Conservation (phyloP, 1,140 invertebrate species). For the Atta colombica region DNA sequence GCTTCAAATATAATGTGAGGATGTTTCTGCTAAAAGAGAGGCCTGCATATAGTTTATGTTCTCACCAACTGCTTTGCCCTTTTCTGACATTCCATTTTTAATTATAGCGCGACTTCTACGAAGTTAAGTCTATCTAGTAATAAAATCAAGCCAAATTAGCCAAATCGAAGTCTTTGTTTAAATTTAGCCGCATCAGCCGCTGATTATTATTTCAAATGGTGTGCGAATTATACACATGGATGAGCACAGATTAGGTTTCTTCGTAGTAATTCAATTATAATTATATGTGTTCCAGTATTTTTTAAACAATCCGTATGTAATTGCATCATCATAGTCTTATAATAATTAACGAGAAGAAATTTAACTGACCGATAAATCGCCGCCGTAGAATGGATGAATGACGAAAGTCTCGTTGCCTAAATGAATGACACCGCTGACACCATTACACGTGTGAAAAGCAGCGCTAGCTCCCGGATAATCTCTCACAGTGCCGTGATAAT, state of each 20-base stretch:
- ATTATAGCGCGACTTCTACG: constrained; percentile 36
- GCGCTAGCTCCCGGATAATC: constrained; percentile 98
- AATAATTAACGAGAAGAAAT: constrained; percentile 54
- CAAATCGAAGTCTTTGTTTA: neutral
- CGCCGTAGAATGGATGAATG: constrained; percentile 98
- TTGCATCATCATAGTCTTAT: neutral
- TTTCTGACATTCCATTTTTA: constrained; percentile 46
- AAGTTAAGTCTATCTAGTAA: constrained; percentile 39
- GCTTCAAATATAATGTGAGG: constrained; percentile 98
- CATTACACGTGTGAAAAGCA: constrained; percentile 98
- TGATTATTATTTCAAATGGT: neutral
- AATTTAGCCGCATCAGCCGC: neutral
- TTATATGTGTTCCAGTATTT: neutral
- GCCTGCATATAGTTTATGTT: constrained; percentile 84
- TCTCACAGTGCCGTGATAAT: constrained; percentile 97
- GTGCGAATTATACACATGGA: no score
- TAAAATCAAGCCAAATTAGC: constrained; percentile 46
- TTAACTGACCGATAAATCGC: constrained; percentile 96
- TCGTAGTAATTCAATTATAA: neutral
- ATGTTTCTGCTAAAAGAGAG: constrained; percentile 96
- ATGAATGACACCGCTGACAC: constrained; percentile 98
- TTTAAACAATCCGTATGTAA: neutral
- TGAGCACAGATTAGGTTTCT: neutral
- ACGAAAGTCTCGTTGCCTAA: constrained; percentile 98
- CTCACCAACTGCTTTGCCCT: constrained; percentile 35